Percentiles rank a stretch among this genome's conserved stretches.
Conservation (phyloP, 1,140 invertebrate species). For the Leptinotarsa undecemlineata region DNA sequence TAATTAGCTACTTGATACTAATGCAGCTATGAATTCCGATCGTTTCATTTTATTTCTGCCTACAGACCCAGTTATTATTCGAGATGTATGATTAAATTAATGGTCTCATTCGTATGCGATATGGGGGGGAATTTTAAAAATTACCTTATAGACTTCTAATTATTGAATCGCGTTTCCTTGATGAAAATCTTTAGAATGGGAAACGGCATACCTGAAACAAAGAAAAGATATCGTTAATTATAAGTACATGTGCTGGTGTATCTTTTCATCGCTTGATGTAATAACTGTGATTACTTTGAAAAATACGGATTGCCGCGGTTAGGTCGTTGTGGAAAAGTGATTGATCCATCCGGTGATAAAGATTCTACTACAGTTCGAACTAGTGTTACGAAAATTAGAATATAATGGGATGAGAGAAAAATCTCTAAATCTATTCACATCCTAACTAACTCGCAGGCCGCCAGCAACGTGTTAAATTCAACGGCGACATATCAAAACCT, state of each 20-base stretch:
- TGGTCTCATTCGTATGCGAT: not conserved
- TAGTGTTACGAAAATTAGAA: too few species aligned
- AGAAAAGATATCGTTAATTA: not conserved
- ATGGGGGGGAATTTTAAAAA: not conserved
- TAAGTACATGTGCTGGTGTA: not conserved
- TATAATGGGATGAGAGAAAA: too few species aligned
- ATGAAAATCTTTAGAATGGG: not conserved
- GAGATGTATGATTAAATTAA: not conserved
- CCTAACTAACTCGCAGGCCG: too few species aligned
- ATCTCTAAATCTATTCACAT: too few species aligned
- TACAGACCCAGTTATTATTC: not conserved
- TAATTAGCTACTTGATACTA: conserved; percentile 1
- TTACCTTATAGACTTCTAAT: conserved; percentile 9
- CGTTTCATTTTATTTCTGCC: conserved; percentile 2
- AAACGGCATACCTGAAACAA: conserved; percentile 5
- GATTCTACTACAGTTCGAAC: not conserved
- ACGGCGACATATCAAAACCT: too few species aligned
- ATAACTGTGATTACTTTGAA: not conserved
- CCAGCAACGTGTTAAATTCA: too few species aligned
- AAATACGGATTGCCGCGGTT: not conserved
- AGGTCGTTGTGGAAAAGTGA: not conserved
- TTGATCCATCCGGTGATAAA: not conserved
- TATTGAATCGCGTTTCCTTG: not conserved
- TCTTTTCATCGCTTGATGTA: not conserved
- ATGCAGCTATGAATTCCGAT: not conserved